phyloP scores from a whole-genome alignment of 2,888 invertebrate species.

The Sinodicranocentrus sp. region DNA sequence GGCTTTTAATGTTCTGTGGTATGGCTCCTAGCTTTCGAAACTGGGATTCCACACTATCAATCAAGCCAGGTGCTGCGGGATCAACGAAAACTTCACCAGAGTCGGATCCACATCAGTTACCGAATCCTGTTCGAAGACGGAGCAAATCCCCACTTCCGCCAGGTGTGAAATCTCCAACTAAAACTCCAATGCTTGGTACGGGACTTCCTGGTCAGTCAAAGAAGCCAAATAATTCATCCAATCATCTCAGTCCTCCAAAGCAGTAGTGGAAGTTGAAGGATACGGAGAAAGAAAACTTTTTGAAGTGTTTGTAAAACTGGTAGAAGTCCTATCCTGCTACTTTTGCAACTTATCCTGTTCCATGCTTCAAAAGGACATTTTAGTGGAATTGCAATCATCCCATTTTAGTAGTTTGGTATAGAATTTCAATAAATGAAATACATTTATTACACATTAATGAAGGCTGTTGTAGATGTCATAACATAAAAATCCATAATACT shows the following conservation, averaged over 20 bases:
- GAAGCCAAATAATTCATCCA: constrained; percentile 1
- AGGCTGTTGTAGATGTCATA: no score
- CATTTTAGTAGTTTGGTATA: no score
- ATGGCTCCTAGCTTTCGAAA: constrained; percentile 71
- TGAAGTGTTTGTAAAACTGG: neutral
- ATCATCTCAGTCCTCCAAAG: constrained; percentile 55
- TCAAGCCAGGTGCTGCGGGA: constrained; percentile 68
- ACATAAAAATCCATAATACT: no score
- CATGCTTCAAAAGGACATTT: no score
- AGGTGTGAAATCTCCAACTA: constrained; percentile 66
- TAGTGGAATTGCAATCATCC: no score
- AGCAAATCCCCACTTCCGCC: constrained; percentile 55
- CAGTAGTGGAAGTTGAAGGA: constrained; percentile 22
- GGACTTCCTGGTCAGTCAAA: neutral
- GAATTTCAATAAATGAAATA: no score
- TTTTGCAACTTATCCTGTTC: no score
- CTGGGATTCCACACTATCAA: constrained; percentile 74
- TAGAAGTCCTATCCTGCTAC: no score
- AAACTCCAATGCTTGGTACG: constrained; percentile 32
- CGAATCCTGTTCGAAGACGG: constrained; percentile 62
- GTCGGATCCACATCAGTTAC: constrained; percentile 57
- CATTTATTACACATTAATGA: no score
- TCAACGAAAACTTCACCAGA: constrained; percentile 72
- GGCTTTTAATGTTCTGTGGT: neutral
- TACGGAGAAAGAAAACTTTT: neutral